Conservation (phyloP, 2,888 invertebrate species). For the Hemicrepidius hirtus region DNA sequence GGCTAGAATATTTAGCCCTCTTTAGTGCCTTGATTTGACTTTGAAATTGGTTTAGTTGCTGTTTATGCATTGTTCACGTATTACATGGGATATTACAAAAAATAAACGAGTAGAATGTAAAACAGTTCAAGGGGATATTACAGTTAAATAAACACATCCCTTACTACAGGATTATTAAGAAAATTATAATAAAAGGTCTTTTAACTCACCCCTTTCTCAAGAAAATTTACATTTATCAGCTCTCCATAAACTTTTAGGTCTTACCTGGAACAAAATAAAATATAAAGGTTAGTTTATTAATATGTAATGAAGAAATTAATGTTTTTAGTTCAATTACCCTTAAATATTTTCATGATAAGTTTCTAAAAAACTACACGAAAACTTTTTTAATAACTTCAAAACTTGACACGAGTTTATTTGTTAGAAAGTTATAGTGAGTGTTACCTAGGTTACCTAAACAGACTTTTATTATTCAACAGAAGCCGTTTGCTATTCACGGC, state of each 20-base stretch:
- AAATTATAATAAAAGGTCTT: constrained; percentile 2
- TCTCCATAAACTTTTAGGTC: not conserved
- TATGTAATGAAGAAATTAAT: not conserved
- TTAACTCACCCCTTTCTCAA: not conserved
- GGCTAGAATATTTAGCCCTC: constrained; percentile 70
- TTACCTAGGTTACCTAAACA: too few relatives aligned
- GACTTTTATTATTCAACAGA: too few relatives aligned
- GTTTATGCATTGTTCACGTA: constrained; percentile 60
- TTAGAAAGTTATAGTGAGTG: too few relatives aligned
- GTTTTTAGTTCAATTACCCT: not conserved
- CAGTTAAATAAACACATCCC: too few relatives aligned
- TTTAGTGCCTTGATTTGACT: constrained; percentile 70
- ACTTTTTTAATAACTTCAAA: too few relatives aligned
- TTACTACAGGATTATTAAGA: not conserved
- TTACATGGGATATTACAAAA: constrained; percentile 31
- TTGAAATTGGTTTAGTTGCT: constrained; percentile 67
- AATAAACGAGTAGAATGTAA: constrained; percentile 33
- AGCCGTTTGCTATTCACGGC: too few relatives aligned
- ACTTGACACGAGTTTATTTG: too few relatives aligned
- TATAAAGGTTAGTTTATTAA: not conserved
- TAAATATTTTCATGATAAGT: too few relatives aligned
- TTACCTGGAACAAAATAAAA: constrained; percentile 7
- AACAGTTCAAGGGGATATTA: too few relatives aligned
- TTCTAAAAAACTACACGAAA: too few relatives aligned
- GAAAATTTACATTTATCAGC: too few relatives aligned